These are phyloP conservation scores for Gandaritis pyraliata DNA, from an alignment of 2,888 invertebrate genomes.

Conservation along the genomic window DNA sequence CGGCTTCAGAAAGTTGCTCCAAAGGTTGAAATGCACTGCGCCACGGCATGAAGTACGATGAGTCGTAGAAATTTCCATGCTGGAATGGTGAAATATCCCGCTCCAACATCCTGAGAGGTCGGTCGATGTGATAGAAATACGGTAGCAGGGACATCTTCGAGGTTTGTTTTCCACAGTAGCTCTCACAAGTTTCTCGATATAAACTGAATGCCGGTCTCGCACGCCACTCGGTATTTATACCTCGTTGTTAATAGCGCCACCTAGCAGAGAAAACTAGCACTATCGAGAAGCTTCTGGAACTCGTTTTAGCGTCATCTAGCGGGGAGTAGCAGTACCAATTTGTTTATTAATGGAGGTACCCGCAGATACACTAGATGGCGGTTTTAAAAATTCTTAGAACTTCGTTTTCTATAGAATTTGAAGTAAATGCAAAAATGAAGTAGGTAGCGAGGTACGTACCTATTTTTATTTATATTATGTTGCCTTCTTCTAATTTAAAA, in stretches of 20 bases:
- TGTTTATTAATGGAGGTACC: not conserved
- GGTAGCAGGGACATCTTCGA: constrained; percentile 68
- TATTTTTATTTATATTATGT: too few species aligned
- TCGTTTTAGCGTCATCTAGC: constrained; percentile 52
- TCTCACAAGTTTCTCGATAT: constrained; percentile 34
- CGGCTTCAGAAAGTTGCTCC: constrained; percentile 60
- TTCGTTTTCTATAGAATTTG: not conserved
- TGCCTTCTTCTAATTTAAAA: too few species aligned
- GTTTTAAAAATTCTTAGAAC: not conserved
- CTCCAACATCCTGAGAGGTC: constrained; percentile 60
- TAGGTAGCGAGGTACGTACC: too few species aligned
- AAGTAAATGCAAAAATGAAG: too few species aligned
- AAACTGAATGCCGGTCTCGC: constrained; percentile 41
- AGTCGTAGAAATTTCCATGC: constrained; percentile 24
- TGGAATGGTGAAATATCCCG: constrained; percentile 45
- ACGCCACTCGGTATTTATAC: constrained; percentile 49
- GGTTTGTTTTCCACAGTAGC: constrained; percentile 24
- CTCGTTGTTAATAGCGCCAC: constrained; percentile 45
- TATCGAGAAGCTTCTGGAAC: constrained; percentile 26
- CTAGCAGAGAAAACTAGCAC: constrained; percentile 36
- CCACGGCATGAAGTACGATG: not conserved
- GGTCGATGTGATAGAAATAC: constrained; percentile 60
- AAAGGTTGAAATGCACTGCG: constrained; percentile 48
- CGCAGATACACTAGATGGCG: constrained; percentile 10
- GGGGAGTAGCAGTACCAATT: constrained; percentile 49